phyloP scores from a whole-genome alignment of 92 coral and sea anemone species.

The Heteractis magnifica region DNA sequence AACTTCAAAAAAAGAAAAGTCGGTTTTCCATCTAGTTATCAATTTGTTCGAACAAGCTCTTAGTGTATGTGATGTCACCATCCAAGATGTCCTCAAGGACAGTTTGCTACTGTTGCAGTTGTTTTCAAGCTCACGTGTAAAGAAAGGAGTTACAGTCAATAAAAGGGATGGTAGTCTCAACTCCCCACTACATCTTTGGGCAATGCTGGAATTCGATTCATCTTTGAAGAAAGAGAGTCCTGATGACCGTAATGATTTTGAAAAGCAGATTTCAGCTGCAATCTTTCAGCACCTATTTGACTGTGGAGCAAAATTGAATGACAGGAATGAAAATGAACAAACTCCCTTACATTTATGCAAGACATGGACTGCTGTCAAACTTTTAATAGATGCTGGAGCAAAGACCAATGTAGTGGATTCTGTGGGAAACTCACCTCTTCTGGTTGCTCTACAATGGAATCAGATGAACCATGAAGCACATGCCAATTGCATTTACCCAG shows the following conservation, averaged over 20 bases:
- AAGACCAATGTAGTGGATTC: not conserved
- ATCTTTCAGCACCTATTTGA: constrained; percentile 1
- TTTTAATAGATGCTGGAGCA: constrained; percentile 24
- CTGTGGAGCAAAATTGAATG: constrained; percentile 18
- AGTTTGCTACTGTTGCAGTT: not conserved
- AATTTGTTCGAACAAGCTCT: not conserved
- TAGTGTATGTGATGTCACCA: too few species aligned
- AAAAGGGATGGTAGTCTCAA: not conserved
- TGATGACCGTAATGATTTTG: not conserved
- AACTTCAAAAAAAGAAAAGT: not conserved
- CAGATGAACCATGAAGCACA: not conserved
- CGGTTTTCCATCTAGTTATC: not conserved
- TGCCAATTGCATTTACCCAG: not conserved
- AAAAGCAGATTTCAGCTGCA: not conserved
- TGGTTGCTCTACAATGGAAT: not conserved
- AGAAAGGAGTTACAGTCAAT: not conserved
- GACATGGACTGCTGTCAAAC: not conserved
- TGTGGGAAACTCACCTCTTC: constrained; percentile 16
- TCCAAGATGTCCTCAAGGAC: not conserved
- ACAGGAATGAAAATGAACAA: not conserved
- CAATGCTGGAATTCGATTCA: not conserved
- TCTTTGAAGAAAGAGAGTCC: not conserved
- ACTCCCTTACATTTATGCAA: not conserved
- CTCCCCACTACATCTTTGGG: constrained; percentile 29
- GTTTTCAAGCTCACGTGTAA: not conserved